Evolutionary conservation across 2,797 vertebrate species (phyloP).

Genomic region (Sus cebifrons): DNA sequence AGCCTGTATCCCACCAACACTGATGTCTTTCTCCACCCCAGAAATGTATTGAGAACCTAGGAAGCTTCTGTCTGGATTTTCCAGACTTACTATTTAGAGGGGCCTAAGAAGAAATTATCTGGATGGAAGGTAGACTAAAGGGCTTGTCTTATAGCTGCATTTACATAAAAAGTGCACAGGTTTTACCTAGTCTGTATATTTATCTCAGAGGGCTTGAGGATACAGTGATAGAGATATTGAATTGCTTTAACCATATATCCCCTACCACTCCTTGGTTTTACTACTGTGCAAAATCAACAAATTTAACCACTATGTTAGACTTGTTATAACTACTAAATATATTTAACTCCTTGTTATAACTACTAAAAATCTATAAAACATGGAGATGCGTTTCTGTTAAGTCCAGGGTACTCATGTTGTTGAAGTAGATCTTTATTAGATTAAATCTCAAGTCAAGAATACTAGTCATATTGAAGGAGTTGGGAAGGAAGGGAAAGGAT

Average conservation of each 20-base stretch:
- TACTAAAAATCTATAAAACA: background rate
- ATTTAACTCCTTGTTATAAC: background rate
- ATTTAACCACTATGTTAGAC: background rate
- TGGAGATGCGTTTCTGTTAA: background rate
- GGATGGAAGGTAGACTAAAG: background rate
- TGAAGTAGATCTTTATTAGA: conserved; percentile 35
- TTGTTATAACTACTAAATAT: background rate
- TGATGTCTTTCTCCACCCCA: background rate
- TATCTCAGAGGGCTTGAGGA: background rate
- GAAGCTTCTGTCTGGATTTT: background rate
- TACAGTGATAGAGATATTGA: background rate
- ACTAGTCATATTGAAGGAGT: background rate
- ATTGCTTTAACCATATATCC: background rate
- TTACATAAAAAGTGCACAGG: background rate
- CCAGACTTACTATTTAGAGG: background rate
- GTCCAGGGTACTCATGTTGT: background rate
- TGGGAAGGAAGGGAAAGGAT: background rate
- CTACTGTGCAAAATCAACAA: background rate
- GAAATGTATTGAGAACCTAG: background rate
- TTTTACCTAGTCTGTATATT: conserved; percentile 13
- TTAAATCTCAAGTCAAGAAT: background rate
- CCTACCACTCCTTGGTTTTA: background rate
- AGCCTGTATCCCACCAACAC: background rate
- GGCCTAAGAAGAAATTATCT: background rate
- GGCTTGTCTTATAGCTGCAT: background rate